A percentile compares a stretch with the other conserved stretches of the same genome.
Conservation (phyloP, 2,797 vertebrate genomes). For the Hydrocynus forskahlii region DNA sequence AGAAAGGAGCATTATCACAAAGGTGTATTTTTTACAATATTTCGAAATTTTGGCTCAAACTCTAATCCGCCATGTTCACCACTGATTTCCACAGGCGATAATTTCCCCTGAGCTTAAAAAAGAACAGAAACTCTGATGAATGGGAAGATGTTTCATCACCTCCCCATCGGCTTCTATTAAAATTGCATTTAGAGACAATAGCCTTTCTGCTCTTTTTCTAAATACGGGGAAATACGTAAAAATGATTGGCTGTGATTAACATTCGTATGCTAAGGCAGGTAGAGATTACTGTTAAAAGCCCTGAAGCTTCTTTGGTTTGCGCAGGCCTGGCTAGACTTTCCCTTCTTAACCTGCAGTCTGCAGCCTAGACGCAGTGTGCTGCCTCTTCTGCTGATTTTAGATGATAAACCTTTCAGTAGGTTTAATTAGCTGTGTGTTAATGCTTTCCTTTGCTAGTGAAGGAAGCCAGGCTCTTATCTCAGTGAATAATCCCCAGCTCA, state of each 20-base stretch:
- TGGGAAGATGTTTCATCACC: too few relatives aligned
- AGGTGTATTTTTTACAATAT: too few relatives aligned
- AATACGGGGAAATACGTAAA: neutral
- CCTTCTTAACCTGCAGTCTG: neutral
- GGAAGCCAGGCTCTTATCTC: neutral
- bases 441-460: neutral
- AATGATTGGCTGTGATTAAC: too few relatives aligned
- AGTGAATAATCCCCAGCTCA: neutral
- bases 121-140: too few relatives aligned
- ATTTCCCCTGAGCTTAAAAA: too few relatives aligned
- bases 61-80: too few relatives aligned
- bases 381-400: neutral
- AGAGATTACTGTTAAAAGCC: neutral
- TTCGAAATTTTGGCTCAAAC: too few relatives aligned
- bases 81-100: too few relatives aligned
- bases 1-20: too few relatives aligned
- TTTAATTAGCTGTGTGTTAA: constrained; percentile 14
- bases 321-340: neutral
- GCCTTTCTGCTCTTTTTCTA: too few relatives aligned
- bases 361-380: neutral
- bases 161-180: too few relatives aligned
- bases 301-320: neutral
- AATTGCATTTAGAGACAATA: too few relatives aligned
- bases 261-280: neutral
- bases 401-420: neutral